Evolutionary conservation across 2,888 invertebrate species (phyloP).

Genomic region (Dioctria linearis): DNA sequence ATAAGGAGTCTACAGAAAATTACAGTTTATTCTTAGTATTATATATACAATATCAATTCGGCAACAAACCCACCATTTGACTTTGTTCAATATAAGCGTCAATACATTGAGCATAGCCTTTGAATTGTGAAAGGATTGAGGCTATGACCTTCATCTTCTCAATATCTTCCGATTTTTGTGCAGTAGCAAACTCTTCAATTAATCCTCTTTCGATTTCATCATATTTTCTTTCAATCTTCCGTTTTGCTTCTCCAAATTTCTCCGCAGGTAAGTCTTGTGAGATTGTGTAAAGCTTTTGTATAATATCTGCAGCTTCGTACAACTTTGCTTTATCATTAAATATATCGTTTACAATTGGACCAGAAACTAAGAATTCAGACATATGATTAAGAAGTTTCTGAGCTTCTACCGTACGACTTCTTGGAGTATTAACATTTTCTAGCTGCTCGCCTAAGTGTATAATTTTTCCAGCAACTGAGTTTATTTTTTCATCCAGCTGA

Average conservation of each 20-base stretch:
- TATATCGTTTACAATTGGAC: constrained; percentile 86
- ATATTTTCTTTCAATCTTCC: constrained; percentile 90
- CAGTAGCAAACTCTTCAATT: constrained; percentile 94
- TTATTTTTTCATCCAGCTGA: constrained; percentile 95
- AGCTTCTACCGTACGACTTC: constrained; percentile 95
- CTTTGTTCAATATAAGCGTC: constrained; percentile 98
- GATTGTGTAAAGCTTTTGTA: constrained; percentile 95
- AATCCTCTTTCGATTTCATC: constrained; percentile 90
- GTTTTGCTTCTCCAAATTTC: constrained; percentile 87
- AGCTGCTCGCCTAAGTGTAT: constrained; percentile 98
- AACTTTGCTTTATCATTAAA: constrained; percentile 86
- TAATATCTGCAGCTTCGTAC: constrained; percentile 96
- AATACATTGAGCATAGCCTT: constrained; percentile 96
- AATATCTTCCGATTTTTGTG: constrained; percentile 88
- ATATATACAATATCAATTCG: constrained; percentile 5
- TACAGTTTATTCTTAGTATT: constrained; percentile 10
- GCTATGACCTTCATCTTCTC: constrained; percentile 95
- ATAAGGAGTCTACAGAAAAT: constrained; percentile 80
- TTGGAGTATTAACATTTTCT: constrained; percentile 95
- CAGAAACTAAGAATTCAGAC: constrained; percentile 90
- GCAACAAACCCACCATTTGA: constrained; percentile 79
- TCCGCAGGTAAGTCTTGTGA: constrained; percentile 94
- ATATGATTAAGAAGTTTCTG: constrained; percentile 93
- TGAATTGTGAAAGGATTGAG: constrained; percentile 92
- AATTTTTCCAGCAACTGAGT: constrained; percentile 97